Evolutionary conservation across 1,140 invertebrate genomes (phyloP), one percentile per base, ranked within the genome.

Genomic region (Eupeodes corollae): DNA sequence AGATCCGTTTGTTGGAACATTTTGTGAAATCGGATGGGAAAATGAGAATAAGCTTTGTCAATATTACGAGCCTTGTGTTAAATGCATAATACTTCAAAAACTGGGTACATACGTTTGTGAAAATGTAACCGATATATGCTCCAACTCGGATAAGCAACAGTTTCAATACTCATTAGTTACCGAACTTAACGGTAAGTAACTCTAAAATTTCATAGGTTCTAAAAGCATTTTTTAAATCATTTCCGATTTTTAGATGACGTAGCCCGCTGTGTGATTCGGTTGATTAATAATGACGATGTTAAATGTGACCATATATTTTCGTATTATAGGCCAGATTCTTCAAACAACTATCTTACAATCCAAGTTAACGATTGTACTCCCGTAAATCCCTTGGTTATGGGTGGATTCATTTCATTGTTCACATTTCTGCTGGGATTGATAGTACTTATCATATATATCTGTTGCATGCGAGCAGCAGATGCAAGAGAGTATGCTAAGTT

Each of bases 241-340:
- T 46, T 42, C 21, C 39, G 21, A 61, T 51, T 14, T 21, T 6
- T 12, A 48, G 51, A 59, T n/a, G 50, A 56, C 1, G 31, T 52
- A 3, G 40, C 50, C 2, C 53, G 47, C 0, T 75, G 74, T 47
- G 65, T 75, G 43, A 52, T 70, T 10, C 63, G 61, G n/a, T 46
- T 72, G 1, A 54, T 58, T 13, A 64, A 71, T 38, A 68, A 73
- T 48, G 58, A 69, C 21, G 59, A 59, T 13, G 57, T 68, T 1
- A 65, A 71, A 41, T 75, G 73, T 47, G 72, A 75, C 21, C 72
- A 74, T 53, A 63, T 61, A 43, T 76, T 73, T 49, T 72, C 60
- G 8, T 75, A 75, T 51, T 58, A 56, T 16, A 67, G 73, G 47
- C 55, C 68, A 42, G 50, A 56, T 19, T 54, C 53, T 16, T 46